These are phyloP conservation scores for Diplosoma virens DNA, from an alignment of 23 tunicate genomes.

Conservation along the genomic window DNA sequence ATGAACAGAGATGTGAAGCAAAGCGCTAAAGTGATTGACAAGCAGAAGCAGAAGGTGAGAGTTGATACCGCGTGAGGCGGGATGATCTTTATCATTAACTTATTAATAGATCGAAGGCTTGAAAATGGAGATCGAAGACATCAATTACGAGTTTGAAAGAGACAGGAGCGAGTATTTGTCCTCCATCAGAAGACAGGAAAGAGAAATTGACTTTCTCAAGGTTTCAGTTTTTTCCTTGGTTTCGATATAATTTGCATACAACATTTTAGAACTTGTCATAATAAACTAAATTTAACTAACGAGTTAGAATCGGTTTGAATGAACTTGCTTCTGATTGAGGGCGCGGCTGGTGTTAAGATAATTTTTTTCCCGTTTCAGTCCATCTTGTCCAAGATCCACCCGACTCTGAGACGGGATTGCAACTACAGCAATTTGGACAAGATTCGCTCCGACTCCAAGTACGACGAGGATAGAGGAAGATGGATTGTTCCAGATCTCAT, in stretches of 20 bases:
- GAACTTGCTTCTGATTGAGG: background rate
- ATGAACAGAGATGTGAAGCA: constrained; percentile 74
- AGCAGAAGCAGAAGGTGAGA: constrained; percentile 59
- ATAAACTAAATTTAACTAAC: too few species aligned
- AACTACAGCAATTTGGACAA: constrained; percentile 88
- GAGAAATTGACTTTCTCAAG: constrained; percentile 62
- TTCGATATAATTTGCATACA: too few species aligned
- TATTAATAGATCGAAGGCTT: constrained; percentile 58
- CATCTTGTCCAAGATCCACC: constrained; percentile 74
- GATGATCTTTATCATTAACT: background rate
- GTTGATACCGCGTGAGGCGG: background rate
- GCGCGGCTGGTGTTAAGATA: background rate
- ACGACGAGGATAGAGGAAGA: constrained; percentile 61
- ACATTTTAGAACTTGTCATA: too few species aligned
- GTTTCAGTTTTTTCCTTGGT: too few species aligned
- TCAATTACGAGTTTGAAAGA: constrained; percentile 89
- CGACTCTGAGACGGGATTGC: constrained; percentile 89
- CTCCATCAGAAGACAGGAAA: constrained; percentile 83
- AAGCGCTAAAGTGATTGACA: constrained; percentile 49
- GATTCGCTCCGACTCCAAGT: constrained; percentile 57
- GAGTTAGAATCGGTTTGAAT: too few species aligned
- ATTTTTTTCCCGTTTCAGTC: constrained; percentile 24
- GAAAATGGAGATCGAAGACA: constrained; percentile 93
- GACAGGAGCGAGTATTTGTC: constrained; percentile 85
- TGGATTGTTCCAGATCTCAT: constrained; percentile 91